Base-by-base conservation (phyloP, 2,888 invertebrate genomes). In the Drosophila antonietae region DNA sequence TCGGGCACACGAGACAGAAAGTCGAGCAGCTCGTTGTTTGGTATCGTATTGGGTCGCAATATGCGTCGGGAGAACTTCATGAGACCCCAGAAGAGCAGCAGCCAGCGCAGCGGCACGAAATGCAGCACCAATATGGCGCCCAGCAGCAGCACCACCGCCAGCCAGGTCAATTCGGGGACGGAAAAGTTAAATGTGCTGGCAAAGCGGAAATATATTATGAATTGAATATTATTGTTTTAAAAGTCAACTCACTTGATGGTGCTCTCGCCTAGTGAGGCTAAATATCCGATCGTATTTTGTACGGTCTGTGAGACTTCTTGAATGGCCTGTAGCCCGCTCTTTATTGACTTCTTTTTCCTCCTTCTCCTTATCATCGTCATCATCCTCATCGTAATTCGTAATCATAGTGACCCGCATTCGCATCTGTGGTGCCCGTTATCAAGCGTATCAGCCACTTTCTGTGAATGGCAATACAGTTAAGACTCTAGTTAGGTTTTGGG, bases 301-400 rank as follows among this genome's bases (percentile, higher is more conserved):
- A 99, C 98, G 64, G 97, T 97, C 90, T 98, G 97, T 20, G 99
- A 98, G 4, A 99, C 98, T 93, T 99, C 99, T 92, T 99, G 99
- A 82, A 99, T 98, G 3, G 98, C 97, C 93, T 98, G 98, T 47
- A 99, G 93, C 71, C 71, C 97, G 95, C 92, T 98, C 98, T 91
- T 98, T 98, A 99, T 94, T 81, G 97, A 97, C 93, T 98, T 98
- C 92, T 98, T 98, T 98, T 92, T 98, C 98, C 92, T 98, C 98
- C 94, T 97, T 97, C 91, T 98, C 97, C 89, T 96, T 96, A 87
- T 98, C 98, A 71, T 97, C 97, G 20, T 98, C 98, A 77, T 98
- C 98, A 63, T 98, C 98, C 80, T 96, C 94, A 69, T 95, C 95
- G 55, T 95, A 95, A 76, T 95, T 95, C 95, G 80, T 95, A 95